Base-by-base conservation (phyloP, 2,888 invertebrate species). In the Erebia palarica region DNA sequence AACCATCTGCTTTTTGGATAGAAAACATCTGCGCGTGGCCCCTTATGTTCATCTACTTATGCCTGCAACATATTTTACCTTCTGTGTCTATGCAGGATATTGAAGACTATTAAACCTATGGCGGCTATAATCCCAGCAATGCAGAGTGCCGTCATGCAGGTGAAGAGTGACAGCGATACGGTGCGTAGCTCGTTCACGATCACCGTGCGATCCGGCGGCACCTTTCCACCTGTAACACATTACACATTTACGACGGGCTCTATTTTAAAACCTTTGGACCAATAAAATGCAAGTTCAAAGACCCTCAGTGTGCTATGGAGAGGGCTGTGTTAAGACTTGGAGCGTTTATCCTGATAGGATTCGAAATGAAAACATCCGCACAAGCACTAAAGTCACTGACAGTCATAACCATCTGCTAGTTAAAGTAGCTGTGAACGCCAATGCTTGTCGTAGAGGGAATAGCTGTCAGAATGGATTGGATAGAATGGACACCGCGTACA, bases 141-240 rank as follows among this genome's bases (percentile, higher is more conserved):
- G 73, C 99, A 98, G 78, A 99, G 95, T 16, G 97, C 95, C 82
- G 98, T 96, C 97, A 99, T 98, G 82, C 98, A 97, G 74, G 98
- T 96, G 87, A 99, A 99, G 73, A 99, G 94, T 67, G 97, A 97
- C 79, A 97, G 92, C 0, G 98, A 98, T 14, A 99, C 97, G 9
- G 97, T 98, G 73, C 98, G 94, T 66, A 99, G 91, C 66, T 97
- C 96, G 79, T 95, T 95, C 79, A 96, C 95, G 65, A 99, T 97
- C 84, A 98, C 97, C 13, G 99, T 99, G 73, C 98, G 95, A 88
- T 99, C 99, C 81, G 98, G 98, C 36, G 99, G 99, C 75, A 98
- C 97, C 94, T 98, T 96, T 9, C 96, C 97, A 82, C 96, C 97
- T 97, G 42, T 21, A 69, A 67, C 66, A 65, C 65, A 65, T 55